Conservation (phyloP, 2,113 vertebrate genomes). For the Rhizomys pruinosus region DNA sequence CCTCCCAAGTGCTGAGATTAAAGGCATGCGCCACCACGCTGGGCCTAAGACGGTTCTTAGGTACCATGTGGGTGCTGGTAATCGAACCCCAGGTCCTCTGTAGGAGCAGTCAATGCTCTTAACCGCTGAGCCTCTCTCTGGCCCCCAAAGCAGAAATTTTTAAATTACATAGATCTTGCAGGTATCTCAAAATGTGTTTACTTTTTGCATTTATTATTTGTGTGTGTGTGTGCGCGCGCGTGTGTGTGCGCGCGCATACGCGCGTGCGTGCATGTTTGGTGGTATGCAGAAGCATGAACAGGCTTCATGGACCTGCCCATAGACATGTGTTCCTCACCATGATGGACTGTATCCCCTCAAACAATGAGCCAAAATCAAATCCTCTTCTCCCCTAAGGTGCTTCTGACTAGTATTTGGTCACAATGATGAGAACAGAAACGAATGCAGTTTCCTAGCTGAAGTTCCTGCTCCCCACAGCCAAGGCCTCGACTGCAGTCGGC, state of each 20-base stretch:
- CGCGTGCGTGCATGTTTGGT: background rate
- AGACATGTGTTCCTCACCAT: background rate
- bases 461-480: background rate
- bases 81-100: too few relatives aligned
- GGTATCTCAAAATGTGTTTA: constrained; percentile 34
- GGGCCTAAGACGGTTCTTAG: too few relatives aligned
- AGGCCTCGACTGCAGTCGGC: background rate
- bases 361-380: background rate
- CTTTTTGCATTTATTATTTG: too few relatives aligned
- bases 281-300: too few relatives aligned
- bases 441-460: background rate
- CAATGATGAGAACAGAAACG: background rate
- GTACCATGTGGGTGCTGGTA: too few relatives aligned
- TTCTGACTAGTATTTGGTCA: background rate
- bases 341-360: background rate
- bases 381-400: background rate
- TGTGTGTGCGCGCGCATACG: too few relatives aligned
- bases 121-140: too few relatives aligned
- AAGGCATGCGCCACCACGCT: too few relatives aligned
- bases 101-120: too few relatives aligned
- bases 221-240: too few relatives aligned
- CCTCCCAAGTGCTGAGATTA: too few relatives aligned
- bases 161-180: background rate
- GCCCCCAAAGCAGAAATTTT: too few relatives aligned
- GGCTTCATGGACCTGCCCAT: background rate